These are phyloP conservation scores for Mesoligia furuncula DNA, from an alignment of 2,888 invertebrate species.

Conservation along the genomic window DNA sequence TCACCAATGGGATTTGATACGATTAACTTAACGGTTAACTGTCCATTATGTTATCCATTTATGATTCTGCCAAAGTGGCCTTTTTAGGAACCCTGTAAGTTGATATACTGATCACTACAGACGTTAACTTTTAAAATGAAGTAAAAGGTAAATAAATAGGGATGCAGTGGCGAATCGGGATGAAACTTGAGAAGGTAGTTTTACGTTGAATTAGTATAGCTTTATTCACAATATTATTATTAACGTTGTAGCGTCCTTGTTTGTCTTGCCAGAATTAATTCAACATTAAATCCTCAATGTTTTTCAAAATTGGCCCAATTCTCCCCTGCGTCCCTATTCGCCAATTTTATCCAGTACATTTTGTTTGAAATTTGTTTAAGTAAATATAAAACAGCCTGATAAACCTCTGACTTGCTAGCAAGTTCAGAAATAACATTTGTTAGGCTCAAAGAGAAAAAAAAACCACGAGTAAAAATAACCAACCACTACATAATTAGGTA, in stretches of 20 bases:
- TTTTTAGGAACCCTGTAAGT: too few relatives aligned
- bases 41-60: too few relatives aligned
- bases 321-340: neutral
- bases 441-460: slow-evolving; percentile 34
- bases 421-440: slow-evolving; percentile 23
- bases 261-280: slow-evolving; percentile 5
- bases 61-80: too few relatives aligned
- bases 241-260: neutral
- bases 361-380: neutral
- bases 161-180: neutral
- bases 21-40: too few relatives aligned
- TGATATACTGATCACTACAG: neutral
- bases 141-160: neutral
- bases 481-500: neutral
- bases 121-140: neutral
- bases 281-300: neutral
- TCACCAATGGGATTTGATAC: too few relatives aligned
- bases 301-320: neutral
- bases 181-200: neutral
- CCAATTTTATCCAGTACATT: neutral
- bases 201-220: neutral
- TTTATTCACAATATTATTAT: neutral
- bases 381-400: slow-evolving; percentile 24
- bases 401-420: slow-evolving; percentile 43
- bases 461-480: neutral